Conservation (phyloP, 2,113 vertebrate species). For the Atherinomorus stipes region DNA sequence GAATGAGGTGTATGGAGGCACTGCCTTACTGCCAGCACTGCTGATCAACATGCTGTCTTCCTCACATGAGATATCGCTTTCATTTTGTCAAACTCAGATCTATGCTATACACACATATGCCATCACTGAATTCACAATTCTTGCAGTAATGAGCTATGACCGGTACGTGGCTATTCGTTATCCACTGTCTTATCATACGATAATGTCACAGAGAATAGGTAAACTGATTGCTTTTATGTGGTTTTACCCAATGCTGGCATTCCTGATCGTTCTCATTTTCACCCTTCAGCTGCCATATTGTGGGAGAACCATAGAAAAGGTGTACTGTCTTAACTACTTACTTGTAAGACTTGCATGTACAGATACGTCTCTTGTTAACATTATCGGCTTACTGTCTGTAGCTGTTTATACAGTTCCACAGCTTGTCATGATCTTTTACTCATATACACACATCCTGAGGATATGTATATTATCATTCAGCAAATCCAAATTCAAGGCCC, state of each 20-base stretch:
- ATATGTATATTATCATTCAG: constrained; percentile 58
- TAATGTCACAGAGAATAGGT: constrained; percentile 63
- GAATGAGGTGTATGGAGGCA: constrained; percentile 68
- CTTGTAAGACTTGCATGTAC: constrained; percentile 40
- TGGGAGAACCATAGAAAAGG: constrained; percentile 39
- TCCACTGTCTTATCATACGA: constrained; percentile 64
- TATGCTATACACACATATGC: constrained; percentile 66
- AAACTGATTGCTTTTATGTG: constrained; percentile 56
- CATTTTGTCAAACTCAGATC: constrained; percentile 58
- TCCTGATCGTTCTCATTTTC: constrained; percentile 48
- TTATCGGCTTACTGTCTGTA: constrained; percentile 38
- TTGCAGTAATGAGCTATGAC: constrained; percentile 74
- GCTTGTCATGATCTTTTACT: constrained; percentile 62
- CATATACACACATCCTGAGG: constrained; percentile 68
- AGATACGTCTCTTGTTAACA: constrained; percentile 45
- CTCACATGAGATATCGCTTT: constrained; percentile 51
- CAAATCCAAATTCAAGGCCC: constrained; percentile 60
- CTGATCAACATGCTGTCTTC: constrained; percentile 47
- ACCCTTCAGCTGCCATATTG: constrained; percentile 63
- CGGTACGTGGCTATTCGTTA: constrained; percentile 71
- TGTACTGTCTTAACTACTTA: constrained; percentile 62
- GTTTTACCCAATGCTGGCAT: constrained; percentile 57
- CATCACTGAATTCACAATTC: constrained; percentile 65
- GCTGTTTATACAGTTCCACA: constrained; percentile 49
- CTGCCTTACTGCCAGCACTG: constrained; percentile 55